These are phyloP conservation scores for Xylocopa sonorina DNA, from an alignment of 1,140 invertebrate species.

Conservation along the genomic window DNA sequence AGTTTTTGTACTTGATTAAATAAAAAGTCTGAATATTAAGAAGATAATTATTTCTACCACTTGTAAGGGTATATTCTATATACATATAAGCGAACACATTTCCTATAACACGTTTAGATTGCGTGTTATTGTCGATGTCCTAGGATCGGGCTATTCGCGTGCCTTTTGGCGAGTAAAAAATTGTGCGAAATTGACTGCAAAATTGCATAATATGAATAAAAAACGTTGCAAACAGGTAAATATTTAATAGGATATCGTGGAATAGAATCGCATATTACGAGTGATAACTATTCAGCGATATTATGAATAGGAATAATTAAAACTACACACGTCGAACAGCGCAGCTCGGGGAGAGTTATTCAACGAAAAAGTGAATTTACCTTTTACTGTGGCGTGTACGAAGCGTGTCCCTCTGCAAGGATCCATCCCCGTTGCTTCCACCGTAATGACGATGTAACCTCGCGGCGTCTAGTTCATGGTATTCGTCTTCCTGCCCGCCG, in stretches of 20 bases:
- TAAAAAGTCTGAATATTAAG: neutral
- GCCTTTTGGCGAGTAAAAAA: neutral
- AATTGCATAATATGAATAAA: neutral
- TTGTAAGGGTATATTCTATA: conserved; percentile 19
- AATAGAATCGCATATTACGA: neutral
- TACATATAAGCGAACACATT: neutral
- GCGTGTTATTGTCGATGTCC: neutral
- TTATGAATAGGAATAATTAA: neutral
- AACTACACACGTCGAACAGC: neutral
- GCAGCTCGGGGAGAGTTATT: neutral
- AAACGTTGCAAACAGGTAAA: neutral
- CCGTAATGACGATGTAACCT: conserved; percentile 80
- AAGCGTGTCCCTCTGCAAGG: conserved; percentile 75
- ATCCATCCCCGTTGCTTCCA: conserved; percentile 72
- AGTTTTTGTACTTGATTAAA: neutral
- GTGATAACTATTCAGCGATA: neutral
- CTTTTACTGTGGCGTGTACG: conserved; percentile 79
- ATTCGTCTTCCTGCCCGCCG: conserved; percentile 78
- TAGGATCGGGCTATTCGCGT: too few species aligned
- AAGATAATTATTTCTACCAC: conserved; percentile 2
- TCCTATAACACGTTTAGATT: neutral
- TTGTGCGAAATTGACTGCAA: neutral
- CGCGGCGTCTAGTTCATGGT: conserved; percentile 80
- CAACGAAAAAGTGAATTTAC: conserved; percentile 61
- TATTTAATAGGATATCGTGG: neutral